Conservation (phyloP, 2,797 vertebrate species). For the Enteromius treurensis region DNA sequence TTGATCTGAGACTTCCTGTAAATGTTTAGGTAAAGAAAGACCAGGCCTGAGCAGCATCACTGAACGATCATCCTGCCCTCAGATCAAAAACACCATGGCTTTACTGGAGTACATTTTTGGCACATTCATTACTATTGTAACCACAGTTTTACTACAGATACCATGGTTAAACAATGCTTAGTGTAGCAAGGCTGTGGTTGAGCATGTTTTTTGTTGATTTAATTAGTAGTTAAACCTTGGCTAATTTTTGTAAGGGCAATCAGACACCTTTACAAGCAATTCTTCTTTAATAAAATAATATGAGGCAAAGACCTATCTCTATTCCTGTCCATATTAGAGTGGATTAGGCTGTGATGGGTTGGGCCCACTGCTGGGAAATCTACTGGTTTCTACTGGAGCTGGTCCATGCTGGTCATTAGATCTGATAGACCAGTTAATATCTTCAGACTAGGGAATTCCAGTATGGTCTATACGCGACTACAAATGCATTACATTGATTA, state of each 20-base stretch:
- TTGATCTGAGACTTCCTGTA: not conserved
- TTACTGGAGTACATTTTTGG: no score
- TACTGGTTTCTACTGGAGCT: not conserved
- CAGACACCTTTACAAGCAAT: not conserved
- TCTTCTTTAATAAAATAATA: not conserved
- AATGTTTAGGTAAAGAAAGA: not conserved
- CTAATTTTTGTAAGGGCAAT: not conserved
- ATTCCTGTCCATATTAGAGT: not conserved
- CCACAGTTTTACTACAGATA: not conserved
- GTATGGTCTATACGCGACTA: not conserved
- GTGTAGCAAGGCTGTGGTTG: not conserved
- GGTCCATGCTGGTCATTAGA: not conserved
- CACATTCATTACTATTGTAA: not conserved
- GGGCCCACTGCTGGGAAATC: not conserved
- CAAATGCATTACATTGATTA: not conserved
- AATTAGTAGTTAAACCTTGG: not conserved
- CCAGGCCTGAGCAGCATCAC: conserved; percentile 20
- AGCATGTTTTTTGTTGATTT: not conserved
- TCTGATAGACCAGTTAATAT: not conserved
- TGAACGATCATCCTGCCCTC: not conserved
- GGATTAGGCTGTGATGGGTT: not conserved
- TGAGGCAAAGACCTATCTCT: not conserved
- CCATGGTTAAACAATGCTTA: not conserved
- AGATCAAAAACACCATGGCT: not conserved
- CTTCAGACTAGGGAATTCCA: not conserved